These are phyloP conservation scores for Phyllostomus discolor DNA, from an alignment of 2,113 vertebrate genomes.

Conservation along the genomic window DNA sequence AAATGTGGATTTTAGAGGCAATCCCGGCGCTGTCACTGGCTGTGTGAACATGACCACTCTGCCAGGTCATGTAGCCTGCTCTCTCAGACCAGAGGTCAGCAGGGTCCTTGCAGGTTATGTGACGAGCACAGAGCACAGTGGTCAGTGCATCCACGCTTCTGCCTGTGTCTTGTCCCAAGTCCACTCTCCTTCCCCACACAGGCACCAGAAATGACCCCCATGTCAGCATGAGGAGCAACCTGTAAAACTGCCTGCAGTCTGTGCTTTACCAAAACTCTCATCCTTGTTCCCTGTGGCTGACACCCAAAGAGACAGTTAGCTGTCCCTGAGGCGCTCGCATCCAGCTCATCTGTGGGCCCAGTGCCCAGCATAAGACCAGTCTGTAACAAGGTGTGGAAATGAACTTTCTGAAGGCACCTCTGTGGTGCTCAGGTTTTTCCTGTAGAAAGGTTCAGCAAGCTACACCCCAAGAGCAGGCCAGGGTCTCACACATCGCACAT, in stretches of 20 bases:
- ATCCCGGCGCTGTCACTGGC: not conserved
- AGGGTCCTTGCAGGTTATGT: rapidly evolving
- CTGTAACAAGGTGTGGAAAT: not conserved
- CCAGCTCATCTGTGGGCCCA: not conserved
- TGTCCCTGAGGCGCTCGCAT: rapidly evolving
- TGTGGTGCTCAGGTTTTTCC: not conserved
- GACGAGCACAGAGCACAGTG: not conserved
- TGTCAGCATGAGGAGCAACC: not conserved
- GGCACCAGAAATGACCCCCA: not conserved
- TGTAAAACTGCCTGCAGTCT: not conserved
- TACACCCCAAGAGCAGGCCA: rapidly evolving
- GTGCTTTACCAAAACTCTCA: not conserved
- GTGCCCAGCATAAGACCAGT: not conserved
- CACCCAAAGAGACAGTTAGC: not conserved
- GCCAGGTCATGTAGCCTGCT: rapidly evolving
- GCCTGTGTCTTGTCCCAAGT: not conserved
- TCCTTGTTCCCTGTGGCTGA: not conserved
- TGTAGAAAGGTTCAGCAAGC: not conserved
- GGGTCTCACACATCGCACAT: not conserved
- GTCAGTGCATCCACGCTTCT: not conserved
- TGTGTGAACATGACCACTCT: not conserved
- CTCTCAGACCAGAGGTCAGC: not conserved
- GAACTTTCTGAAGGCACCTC: not conserved
- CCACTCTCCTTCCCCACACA: not conserved
- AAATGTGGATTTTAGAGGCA: not conserved